Evolutionary conservation across 2,888 invertebrate genomes (phyloP).

Genomic region (Vannuccia rotundouncinata): DNA sequence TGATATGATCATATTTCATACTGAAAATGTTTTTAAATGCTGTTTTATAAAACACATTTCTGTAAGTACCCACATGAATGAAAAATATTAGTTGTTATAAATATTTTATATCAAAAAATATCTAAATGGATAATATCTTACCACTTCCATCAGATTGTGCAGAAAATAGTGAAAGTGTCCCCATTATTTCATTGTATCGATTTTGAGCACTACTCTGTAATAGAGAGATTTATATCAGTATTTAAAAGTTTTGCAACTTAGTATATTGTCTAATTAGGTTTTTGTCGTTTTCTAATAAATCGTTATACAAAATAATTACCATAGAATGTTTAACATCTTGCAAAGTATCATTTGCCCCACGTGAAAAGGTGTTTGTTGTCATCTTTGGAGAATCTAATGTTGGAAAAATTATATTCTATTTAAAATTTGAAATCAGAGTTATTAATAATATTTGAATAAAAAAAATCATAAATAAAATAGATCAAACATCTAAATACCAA

Average conservation of each 20-base stretch:
- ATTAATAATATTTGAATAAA: background rate
- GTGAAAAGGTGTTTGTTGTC: background rate
- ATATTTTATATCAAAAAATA: background rate
- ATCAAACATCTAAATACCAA: background rate
- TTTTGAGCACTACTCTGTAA: background rate
- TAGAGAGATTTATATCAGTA: no score
- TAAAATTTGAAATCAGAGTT: background rate
- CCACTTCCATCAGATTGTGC: background rate
- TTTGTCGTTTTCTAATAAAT: background rate
- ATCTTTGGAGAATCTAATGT: background rate
- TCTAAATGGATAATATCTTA: background rate
- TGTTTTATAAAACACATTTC: background rate
- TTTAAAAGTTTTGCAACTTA: no score
- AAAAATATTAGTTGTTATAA: background rate
- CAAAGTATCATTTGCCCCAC: background rate
- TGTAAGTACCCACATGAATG: background rate
- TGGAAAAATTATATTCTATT: background rate
- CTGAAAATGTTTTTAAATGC: no score
- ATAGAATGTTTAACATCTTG: background rate
- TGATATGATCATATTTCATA: no score
- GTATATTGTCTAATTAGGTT: background rate
- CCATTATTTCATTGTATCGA: background rate
- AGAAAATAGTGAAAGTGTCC: background rate
- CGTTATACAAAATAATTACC: background rate
- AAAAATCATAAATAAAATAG: background rate